A percentile compares a stretch with the other conserved stretches of the same genome.
phyloP scores from a whole-genome alignment of 2,113 vertebrate species.

The Potamarius usumacintae region DNA sequence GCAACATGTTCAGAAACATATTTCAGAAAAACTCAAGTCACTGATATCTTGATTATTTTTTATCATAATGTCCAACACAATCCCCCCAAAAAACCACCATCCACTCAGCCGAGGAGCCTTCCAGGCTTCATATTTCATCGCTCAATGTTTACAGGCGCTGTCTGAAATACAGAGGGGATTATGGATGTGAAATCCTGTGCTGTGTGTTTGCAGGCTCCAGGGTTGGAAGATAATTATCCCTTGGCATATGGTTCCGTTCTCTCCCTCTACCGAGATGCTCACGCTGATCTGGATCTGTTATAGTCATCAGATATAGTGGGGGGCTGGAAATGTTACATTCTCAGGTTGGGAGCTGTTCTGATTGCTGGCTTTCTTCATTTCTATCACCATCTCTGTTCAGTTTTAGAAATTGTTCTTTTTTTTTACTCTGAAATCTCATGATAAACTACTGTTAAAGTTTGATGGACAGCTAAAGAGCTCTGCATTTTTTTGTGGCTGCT shows the following conservation, averaged over 20 bases:
- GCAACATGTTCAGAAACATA: not conserved
- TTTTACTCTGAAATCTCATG: not conserved
- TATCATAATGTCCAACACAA: not conserved
- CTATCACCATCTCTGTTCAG: slow-evolving; percentile 41
- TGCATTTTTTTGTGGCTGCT: not conserved
- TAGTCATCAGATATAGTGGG: slow-evolving; percentile 65
- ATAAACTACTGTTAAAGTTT: not conserved
- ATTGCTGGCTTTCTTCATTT: slow-evolving; percentile 64
- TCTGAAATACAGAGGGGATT: slow-evolving; percentile 39
- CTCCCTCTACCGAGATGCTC: slow-evolving; percentile 56
- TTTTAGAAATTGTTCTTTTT: not conserved
- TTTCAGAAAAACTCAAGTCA: not conserved
- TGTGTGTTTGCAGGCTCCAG: slow-evolving; percentile 56
- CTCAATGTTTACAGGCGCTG: slow-evolving; percentile 6
- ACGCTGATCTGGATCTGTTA: slow-evolving; percentile 70
- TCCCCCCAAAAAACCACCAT: not conserved
- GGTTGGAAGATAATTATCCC: slow-evolving; percentile 65
- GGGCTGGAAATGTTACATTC: slow-evolving; percentile 63
- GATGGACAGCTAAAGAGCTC: not conserved
- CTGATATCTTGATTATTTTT: not conserved
- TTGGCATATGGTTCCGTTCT: slow-evolving; percentile 58
- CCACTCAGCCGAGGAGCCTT: not conserved
- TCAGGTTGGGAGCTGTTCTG: slow-evolving; percentile 60
- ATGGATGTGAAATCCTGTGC: slow-evolving; percentile 59
- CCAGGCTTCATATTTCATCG: slow-evolving; percentile 6